Base-by-base conservation (phyloP, 2,113 vertebrate species). In the Eulemur macaco region DNA sequence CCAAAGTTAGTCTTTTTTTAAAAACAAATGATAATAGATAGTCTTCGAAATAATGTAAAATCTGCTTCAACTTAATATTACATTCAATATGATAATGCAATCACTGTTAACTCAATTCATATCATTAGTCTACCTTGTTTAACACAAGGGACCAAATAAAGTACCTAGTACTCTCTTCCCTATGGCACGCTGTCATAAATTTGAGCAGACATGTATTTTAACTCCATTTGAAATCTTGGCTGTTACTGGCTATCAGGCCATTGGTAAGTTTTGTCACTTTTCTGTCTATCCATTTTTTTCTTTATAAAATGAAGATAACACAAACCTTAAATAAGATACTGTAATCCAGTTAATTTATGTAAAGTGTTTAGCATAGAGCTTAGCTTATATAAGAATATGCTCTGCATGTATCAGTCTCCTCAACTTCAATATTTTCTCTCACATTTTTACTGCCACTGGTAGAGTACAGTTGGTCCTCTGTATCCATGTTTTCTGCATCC, bases 41-140 rank as follows among this genome's bases (percentile, higher is more conserved):
- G 25, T 91, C 34, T 85, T 91, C 83, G 54, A 96, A 92, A 58
- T 87, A 42, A 45, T n/a, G 2, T 81, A 92, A 86, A 95, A 87
- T 85, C 6, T 88, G 5, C 15, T 86, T 94, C 29, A 76, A 47
- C 1, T 89, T 45, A 74, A 4, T 63, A 71, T 82, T 77, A 11
- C 31, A 66, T 83, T 81, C 37, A 92, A 8, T 42, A 17, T 69
- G 25, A 20, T 66, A 77, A 78, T 78, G 11, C 7, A 85, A 34
- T 85, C 5, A 54, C 34, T 37, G 23, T 71, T 82, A 77, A 20
- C 73, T 90, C 45, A 84, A 12, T 58, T 91, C 78, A 37, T 77
- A 42, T 66, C 31, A 68, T 0, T 83, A 20, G 25, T 56, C 13
- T 87, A 45, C n/a, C 13, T 63, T 45, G 17, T 94, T 94, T 95